phyloP scores from a whole-genome alignment of 1,140 invertebrate genomes.

The Bombus haemorrhoidalis region DNA sequence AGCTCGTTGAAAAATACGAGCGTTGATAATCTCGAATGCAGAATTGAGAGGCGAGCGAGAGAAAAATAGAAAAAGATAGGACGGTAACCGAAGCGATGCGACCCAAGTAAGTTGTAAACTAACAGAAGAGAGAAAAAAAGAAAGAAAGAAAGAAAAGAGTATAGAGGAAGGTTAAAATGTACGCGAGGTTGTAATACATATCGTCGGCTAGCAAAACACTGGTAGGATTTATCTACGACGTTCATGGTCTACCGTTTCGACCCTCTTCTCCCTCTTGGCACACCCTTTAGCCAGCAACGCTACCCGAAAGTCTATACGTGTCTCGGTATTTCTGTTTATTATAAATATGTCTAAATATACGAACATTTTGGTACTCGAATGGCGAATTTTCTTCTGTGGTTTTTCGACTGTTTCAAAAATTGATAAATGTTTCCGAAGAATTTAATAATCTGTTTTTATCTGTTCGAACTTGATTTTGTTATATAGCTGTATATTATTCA shows the following conservation, averaged over 20 bases:
- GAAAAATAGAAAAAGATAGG: neutral
- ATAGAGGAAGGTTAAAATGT: neutral
- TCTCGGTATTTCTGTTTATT: slow-evolving; percentile 34
- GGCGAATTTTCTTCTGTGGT: neutral
- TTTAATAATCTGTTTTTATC: too few species aligned
- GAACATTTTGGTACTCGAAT: neutral
- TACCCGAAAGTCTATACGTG: neutral
- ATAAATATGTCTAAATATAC: slow-evolving; percentile 6
- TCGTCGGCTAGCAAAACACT: slow-evolving; percentile 34
- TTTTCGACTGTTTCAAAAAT: neutral
- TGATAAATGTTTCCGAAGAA: too few species aligned
- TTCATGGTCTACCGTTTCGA: slow-evolving; percentile 46
- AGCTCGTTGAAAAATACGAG: slow-evolving; percentile 40
- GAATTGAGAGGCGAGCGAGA: slow-evolving; percentile 12
- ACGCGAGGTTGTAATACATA: slow-evolving; percentile 38
- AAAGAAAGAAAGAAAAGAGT: neutral
- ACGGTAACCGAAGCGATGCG: neutral
- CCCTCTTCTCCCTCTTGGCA: neutral
- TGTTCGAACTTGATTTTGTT: too few species aligned
- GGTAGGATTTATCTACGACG: slow-evolving; percentile 36
- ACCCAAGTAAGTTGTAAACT: slow-evolving; percentile 41
- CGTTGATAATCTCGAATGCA: slow-evolving; percentile 42
- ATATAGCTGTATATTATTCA: too few species aligned
- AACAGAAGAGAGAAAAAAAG: slow-evolving; percentile 8
- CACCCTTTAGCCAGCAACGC: slow-evolving; percentile 19